Evolutionary conservation across 2,113 vertebrate genomes (phyloP), one percentile per base, ranked within the genome.

Genomic region (Desmodus rotundus): DNA sequence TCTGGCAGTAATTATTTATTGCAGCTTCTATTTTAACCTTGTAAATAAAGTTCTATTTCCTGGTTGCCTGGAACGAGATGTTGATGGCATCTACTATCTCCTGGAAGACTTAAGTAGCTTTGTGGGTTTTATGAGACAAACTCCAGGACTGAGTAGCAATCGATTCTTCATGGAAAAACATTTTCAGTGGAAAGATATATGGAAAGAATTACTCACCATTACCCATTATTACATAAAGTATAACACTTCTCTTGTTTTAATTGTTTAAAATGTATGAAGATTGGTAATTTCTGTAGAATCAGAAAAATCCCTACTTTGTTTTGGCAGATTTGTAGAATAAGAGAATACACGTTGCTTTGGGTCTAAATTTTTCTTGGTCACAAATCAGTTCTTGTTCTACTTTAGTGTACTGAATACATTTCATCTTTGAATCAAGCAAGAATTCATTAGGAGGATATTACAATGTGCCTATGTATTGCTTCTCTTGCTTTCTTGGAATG

Each of bases 1-100:
- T 92, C 36, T 96, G 84, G 38, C 77, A 97, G 77, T 95, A 91
- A 96, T 97, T 97, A 97, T 97, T 98, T 97, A 85, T 91, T 74
- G 45, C 61, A 96, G 16, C 15, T 98, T 96, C 70, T 97, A 36
- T 97, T 98, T 96, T 96, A 90, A 67, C n/a, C 95, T 91, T 88
- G 45, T 76, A 89, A 96, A 84, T 94, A 95, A 87, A 14, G 41
- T 94, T 94, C 93, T 89, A 2, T 73, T 97, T 90, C 63, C 96
- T 96, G 88, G 38, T 96, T 95, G 86, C 83, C 61, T 67, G 80
- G 93, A 81, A 73, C 63, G 43, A 36, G 96, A 97, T 58, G 68
- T 56, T 91, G 87, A 52, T 91, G 83, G 92, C 45, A 87, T 36
- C 81, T 11, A 33, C 20, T 68, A 11, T 1, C 74, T 68, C 77